Percentiles rank a stretch among this genome's conserved stretches.
Conservation (phyloP, 2,888 invertebrate species). For the Phlogophora meticulosa region DNA sequence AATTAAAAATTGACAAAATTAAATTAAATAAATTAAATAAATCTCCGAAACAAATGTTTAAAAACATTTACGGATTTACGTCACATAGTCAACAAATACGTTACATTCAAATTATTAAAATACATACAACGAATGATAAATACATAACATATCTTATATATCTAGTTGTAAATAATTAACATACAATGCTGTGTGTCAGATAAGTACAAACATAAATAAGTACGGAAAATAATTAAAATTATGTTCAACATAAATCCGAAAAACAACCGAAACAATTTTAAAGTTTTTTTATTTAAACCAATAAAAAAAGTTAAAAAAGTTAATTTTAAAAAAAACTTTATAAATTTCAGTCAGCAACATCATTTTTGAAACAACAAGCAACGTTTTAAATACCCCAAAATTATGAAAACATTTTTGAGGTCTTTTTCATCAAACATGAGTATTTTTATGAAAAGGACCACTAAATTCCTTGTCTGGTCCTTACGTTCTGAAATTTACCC, state of each 20-base stretch:
- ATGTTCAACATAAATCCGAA: not conserved
- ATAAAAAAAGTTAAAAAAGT: not conserved
- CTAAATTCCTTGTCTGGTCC: no score
- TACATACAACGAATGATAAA: not conserved
- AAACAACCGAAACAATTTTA: not conserved
- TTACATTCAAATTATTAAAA: no score
- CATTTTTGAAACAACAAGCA: no score
- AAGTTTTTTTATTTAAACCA: no score
- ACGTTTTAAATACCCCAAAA: not conserved
- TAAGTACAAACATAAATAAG: not conserved
- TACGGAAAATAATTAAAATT: constrained; percentile 9
- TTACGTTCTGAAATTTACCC: no score
- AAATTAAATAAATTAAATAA: not conserved
- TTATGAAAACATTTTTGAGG: not conserved
- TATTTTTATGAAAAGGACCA: no score
- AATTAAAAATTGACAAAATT: not conserved
- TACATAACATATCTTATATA: not conserved
- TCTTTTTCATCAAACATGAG: no score
- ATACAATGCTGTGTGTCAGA: constrained; percentile 4
- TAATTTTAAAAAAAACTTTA: no score
- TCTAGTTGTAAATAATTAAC: constrained; percentile 8
- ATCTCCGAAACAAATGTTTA: not conserved
- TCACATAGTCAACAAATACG: no score
- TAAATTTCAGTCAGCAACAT: no score
- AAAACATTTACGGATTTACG: no score